Base-by-base conservation (phyloP, 2,113 vertebrate genomes). In the Harpagus bidentatus region DNA sequence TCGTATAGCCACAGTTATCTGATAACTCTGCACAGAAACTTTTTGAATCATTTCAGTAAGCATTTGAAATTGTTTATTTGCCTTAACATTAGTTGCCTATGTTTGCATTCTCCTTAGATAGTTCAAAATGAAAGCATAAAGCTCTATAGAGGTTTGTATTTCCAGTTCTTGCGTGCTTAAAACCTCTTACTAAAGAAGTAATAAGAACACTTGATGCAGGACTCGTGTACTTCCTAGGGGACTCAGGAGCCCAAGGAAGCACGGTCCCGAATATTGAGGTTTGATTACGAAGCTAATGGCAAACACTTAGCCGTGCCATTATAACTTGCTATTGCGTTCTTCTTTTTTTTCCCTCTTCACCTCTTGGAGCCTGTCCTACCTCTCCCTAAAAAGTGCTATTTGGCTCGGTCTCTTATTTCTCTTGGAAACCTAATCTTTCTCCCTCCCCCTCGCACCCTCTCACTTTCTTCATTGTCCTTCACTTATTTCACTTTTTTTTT, bases 41-140 rank as follows among this genome's bases (percentile, higher is more conserved):
- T 80, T 58, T 7, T 42, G 26, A 52, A 80, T 66, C 3, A 21
- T 79, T 95, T 69, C 81, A 83, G 13, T 58, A 82, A 73, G 32
- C 3, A 2, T 77, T 82, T 77, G 61, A 88, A 82, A 86, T 26
- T 53, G 26, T 43, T 90, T 79, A 61, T 82, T 93, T 80, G 45
- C 34, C 55, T 88, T 48, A 70, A 25, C 15, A 11, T 78, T 42
- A 61, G 21, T 86, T 55, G 56, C 36, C 55, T 77, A 6, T 62
- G 50, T 95, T 87, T 93, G 16, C 20, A 19, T 93, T 89, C 59
- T 79, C 31, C 21, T 93, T 66, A 79, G 3, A 43, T 31, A 38
- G 14, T 70, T 95, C 62, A 91, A 97, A 97, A 94, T 90, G 71
- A 95, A 95, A 95, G 66, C 62, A 82, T 74, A 85, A 79, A 82